Evolutionary conservation across 2,888 invertebrate genomes (phyloP), one percentile per base, ranked within the genome.

Genomic region (Drosophila picticornis): DNA sequence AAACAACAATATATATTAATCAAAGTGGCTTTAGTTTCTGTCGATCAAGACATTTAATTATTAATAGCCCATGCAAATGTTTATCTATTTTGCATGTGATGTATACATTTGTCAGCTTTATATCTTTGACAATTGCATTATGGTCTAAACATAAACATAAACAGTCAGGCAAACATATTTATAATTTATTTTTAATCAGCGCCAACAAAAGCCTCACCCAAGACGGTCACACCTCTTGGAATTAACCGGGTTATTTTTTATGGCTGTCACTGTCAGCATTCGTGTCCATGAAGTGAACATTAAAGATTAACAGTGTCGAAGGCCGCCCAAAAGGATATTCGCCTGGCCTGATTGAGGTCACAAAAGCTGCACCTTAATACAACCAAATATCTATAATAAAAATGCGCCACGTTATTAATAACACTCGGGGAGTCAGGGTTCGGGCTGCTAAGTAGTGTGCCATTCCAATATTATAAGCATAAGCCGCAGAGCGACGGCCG

Each of bases 381-480:
- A 36, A 25, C 50, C 52, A 55, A 81, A 72, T 80, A 67, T 80
- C 72, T 73, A 75, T 88, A 88, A 88, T 84, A 88, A 84, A 88
- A 85, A 72, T 67, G 73, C 67, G 70, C 83, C 75, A 79, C 75
- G 73, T 81, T 85, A 83, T 83, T 85, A 85, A 85, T 83, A 85
- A 81, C 83, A 83, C 72, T 76, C 61, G 62, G 59, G 59, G 51
- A 50, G 59, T 31, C 31, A 38, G 4, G 25, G 25, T 9, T n/a
- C 31, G 51, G 51, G 53, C 19, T 64, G 62, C 65, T 75, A 84
- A 83, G 83, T 82, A 83, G 83, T 81, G 63, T 62, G 67, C 73
- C 88, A 81, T 77, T 88, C 81, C 85, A 85, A 85, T 85, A 81
- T 88, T 86, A 81, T 83, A 77, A 80, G 88, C 81, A 85, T 88